Evolutionary conservation across 2,797 vertebrate species (phyloP).

Genomic region (Aeoliscus strigatus): DNA sequence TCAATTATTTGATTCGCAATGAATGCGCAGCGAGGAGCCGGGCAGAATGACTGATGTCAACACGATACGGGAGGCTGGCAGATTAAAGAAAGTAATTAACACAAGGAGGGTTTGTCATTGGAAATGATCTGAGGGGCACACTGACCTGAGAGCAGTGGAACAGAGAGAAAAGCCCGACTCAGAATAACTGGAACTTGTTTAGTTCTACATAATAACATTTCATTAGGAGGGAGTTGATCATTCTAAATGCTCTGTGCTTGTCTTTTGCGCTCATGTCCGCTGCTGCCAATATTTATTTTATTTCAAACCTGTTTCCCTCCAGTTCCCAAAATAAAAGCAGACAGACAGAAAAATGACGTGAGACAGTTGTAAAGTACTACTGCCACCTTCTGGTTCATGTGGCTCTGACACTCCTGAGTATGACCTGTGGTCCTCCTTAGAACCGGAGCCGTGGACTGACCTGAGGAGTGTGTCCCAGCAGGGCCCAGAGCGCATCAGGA

Average conservation of each 20-base stretch:
- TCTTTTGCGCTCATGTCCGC: slow-evolving; percentile 11
- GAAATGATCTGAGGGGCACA: slow-evolving; percentile 41
- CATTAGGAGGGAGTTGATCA: no score
- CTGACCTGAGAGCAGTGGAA: neutral
- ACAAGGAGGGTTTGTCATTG: slow-evolving; percentile 58
- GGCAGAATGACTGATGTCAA: slow-evolving; percentile 57
- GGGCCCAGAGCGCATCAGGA: slow-evolving; percentile 65
- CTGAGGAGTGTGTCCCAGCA: slow-evolving; percentile 73
- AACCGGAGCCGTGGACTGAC: slow-evolving; percentile 47
- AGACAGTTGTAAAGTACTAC: slow-evolving; percentile 31
- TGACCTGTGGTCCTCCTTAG: neutral
- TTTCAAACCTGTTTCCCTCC: slow-evolving; percentile 18
- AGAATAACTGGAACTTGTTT: slow-evolving; percentile 2
- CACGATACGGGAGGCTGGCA: slow-evolving; percentile 43
- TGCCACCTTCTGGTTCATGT: slow-evolving; percentile 60
- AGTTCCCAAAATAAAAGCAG: slow-evolving; percentile 1
- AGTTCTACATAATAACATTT: slow-evolving; percentile 2
- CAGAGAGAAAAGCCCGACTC: neutral
- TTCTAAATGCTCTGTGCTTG: no score
- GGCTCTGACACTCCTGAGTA: neutral
- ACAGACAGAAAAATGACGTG: neutral
- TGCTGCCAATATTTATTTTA: slow-evolving; percentile 6
- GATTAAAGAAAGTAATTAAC: slow-evolving; percentile 61
- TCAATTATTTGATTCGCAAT: slow-evolving; percentile 73
- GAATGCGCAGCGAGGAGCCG: slow-evolving; percentile 69